Evolutionary conservation across 2,113 vertebrate species (phyloP).

Genomic region (Ptychochromis oligacanthus): DNA sequence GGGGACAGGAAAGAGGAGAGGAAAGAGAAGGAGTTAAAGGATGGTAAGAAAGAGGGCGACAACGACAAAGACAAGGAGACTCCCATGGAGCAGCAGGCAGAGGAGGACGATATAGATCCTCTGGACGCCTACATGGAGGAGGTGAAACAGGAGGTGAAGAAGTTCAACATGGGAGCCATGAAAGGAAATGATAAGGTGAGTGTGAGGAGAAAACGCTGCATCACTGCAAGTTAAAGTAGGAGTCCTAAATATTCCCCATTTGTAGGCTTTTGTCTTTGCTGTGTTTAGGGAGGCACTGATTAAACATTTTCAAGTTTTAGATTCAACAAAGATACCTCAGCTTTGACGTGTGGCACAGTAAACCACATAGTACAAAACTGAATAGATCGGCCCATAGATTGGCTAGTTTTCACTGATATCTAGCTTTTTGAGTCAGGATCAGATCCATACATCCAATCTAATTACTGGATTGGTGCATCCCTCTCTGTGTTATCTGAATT

Average conservation of each 20-base stretch:
- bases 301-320: too few species aligned
- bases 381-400: background rate
- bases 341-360: too few species aligned
- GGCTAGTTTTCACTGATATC: rapidly evolving
- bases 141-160: conserved; percentile 99
- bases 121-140: conserved; percentile 99
- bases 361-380: background rate
- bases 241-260: background rate
- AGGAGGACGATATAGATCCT: conserved; percentile 90
- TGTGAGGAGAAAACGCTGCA: rapidly evolving
- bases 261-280: too few species aligned
- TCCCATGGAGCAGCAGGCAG: conserved; percentile 76
- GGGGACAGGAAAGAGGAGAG: conserved; percentile 84
- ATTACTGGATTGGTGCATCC: rapidly evolving
- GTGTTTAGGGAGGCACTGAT: too few species aligned
- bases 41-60: conserved; percentile 76
- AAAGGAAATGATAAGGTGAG: conserved; percentile 94
- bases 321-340: too few species aligned
- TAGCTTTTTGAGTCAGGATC: background rate
- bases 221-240: background rate
- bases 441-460: background rate
- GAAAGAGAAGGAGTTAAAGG: conserved; percentile 85
- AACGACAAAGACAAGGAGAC: conserved; percentile 85
- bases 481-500: background rate
- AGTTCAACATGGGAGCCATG: conserved; percentile 96